A percentile compares a stretch with the other conserved stretches of the same genome.
Evolutionary conservation across 1,140 invertebrate species (phyloP).

Genomic region (Drosophila navojoa): DNA sequence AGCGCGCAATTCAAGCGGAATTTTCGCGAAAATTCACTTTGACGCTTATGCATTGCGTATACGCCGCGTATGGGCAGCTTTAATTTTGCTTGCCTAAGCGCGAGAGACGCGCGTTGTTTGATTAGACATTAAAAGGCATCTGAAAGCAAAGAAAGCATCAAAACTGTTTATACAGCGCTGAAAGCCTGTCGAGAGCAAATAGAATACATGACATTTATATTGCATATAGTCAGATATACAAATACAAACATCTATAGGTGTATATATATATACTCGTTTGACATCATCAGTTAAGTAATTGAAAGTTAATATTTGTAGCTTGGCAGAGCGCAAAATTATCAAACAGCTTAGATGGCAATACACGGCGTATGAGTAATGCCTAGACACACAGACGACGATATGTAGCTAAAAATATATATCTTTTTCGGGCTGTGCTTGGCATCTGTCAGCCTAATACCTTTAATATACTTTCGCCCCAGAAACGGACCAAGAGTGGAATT

Average conservation of each 20-base stretch:
- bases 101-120: constrained; percentile 43
- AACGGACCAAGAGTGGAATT: constrained; percentile 40
- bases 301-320: constrained; percentile 61
- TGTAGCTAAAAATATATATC: no score
- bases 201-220: constrained; percentile 38
- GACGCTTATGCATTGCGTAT: constrained; percentile 72
- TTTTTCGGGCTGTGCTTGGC: constrained; percentile 20
- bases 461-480: constrained; percentile 52
- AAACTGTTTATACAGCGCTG: constrained; percentile 29
- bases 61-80: constrained; percentile 44
- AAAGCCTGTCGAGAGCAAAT: constrained; percentile 24
- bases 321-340: constrained; percentile 5
- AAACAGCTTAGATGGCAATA: constrained; percentile 55
- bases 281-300: constrained; percentile 52
- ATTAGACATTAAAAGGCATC: constrained; percentile 54
- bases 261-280: constrained; percentile 5
- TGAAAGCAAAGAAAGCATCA: constrained; percentile 8
- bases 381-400: not conserved
- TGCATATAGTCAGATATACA: not conserved
- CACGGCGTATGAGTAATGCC: constrained; percentile 32
- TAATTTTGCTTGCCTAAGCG: constrained; percentile 46
- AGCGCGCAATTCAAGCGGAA: constrained; percentile 72
- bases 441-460: constrained; percentile 55
- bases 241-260: no score
- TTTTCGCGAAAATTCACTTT: constrained; percentile 66